Percentiles rank a stretch among this genome's conserved stretches.
phyloP scores from a whole-genome alignment of 2,797 vertebrate genomes.

The Sebastes umbrosus region DNA sequence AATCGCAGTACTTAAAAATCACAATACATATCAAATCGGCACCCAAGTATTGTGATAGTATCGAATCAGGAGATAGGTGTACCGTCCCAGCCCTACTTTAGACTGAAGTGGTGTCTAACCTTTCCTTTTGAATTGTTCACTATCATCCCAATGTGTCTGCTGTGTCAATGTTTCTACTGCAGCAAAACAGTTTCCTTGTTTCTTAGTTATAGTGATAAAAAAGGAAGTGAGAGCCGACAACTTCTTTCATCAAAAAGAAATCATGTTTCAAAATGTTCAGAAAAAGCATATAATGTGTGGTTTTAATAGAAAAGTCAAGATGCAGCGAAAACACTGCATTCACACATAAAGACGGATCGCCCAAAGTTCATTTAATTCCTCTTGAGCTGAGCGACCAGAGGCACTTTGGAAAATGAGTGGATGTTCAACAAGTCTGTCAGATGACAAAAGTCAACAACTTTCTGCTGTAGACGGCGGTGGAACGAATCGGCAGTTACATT shows the following conservation, averaged over 20 bases:
- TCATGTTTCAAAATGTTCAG: background rate
- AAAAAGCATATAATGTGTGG: background rate
- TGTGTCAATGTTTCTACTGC: background rate
- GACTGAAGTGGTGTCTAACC: background rate
- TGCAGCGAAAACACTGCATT: background rate
- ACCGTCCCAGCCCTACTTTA: background rate
- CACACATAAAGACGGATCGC: background rate
- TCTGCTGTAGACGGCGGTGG: background rate
- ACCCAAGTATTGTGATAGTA: no score
- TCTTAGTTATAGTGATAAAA: slow-evolving; percentile 1
- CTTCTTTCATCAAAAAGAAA: background rate
- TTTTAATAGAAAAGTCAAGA: background rate
- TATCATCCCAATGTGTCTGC: background rate
- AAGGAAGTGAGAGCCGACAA: background rate
- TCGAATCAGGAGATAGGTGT: no score
- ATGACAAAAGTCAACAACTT: slow-evolving; percentile 10
- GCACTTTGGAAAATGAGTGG: background rate
- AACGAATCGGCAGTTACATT: slow-evolving; percentile 3
- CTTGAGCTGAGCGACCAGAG: background rate
- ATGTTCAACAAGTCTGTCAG: slow-evolving; percentile 18
- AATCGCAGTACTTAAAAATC: no score
- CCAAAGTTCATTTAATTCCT: background rate
- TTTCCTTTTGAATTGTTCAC: background rate
- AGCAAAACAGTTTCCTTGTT: background rate
- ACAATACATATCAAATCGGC: no score